Base-by-base conservation (phyloP, 1,140 invertebrate genomes). In the Drosophila triauraria region DNA sequence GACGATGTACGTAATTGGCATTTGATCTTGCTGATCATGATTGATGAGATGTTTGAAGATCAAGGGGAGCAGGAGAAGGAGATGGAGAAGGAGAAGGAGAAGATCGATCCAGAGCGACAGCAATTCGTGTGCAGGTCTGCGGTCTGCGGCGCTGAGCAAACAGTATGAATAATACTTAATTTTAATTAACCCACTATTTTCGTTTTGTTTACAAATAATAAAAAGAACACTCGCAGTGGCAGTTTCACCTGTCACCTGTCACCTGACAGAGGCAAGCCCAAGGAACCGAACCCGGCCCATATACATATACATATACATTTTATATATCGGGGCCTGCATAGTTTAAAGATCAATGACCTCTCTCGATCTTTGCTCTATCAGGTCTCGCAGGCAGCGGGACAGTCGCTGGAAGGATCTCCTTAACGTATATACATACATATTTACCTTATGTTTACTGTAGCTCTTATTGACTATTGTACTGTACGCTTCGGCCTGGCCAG, bases 101-200 rank as follows among this genome's bases (percentile, higher is more conserved):
- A 50, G 79, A 78, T 50, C 48, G 56, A 58, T 60, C 65, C 75
- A 56, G 38, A 77, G 46, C 64, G 72, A 69, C 62, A 72, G 60
- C 83, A 69, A 64, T 64, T 58, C 82, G 70, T 79, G 75, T 86
- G 64, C 79, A 79, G 80, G 84, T 87, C 20, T 20, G 20, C 20
- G 20, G 80, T 82, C 83, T 75, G 62, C 83, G 84, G 85, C 84
- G 78, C 85, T 88, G 80, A 90, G 74, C 85, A 90, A 90, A 90
- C 85, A 90, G 85, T 90, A 90, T 90, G 85, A 87, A 90, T 90
- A 88, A 90, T 90, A 69, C 85, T 85, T 90, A 90, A 90, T 90
- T 56, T 88, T 90, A 90, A 90, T 88, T 87, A 84, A 87, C 78
- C 80, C 62, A 87, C 87, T 84, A 80, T 80, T 88, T 64, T 83